Evolutionary conservation across 2,113 vertebrate genomes (phyloP).

Genomic region (Dasyprocta punctata): DNA sequence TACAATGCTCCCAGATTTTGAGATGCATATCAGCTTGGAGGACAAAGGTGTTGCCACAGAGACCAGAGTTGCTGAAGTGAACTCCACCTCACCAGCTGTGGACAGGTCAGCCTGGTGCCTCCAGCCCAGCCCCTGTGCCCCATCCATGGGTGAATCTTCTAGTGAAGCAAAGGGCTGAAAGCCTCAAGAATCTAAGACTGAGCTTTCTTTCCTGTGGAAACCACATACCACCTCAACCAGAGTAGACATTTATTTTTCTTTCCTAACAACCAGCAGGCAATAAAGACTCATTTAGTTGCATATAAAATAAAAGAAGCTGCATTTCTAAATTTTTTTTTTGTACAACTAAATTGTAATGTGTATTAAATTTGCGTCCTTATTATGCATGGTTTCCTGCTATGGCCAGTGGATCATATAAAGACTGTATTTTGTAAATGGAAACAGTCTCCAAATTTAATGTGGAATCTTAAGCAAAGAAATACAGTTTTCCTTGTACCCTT

Average conservation of each 20-base stretch:
- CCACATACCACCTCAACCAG: not conserved
- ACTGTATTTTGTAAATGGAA: conserved; percentile 38
- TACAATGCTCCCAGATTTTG: not conserved
- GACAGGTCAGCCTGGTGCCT: not conserved
- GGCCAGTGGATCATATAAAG: not conserved
- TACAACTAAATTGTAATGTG: not conserved
- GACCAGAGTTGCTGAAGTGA: not conserved
- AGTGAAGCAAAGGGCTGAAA: not conserved
- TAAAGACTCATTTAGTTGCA: not conserved
- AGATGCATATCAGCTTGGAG: not conserved
- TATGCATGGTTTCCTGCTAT: not conserved
- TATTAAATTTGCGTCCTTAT: conserved; percentile 16
- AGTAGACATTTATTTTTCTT: not conserved
- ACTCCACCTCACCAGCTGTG: not conserved
- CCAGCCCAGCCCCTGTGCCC: not conserved
- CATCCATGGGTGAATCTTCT: not conserved
- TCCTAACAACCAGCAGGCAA: not conserved
- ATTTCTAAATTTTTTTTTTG: conserved; percentile 48
- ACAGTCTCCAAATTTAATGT: conserved; percentile 30
- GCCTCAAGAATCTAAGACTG: not conserved
- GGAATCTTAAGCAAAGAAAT: not conserved
- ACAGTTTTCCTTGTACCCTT: conserved; percentile 36
- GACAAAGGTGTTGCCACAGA: not conserved
- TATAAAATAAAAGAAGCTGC: conserved; percentile 1
- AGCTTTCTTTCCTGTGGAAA: not conserved